Evolutionary conservation across 2,113 vertebrate species (phyloP).

Genomic region (Globicephala melas): DNA sequence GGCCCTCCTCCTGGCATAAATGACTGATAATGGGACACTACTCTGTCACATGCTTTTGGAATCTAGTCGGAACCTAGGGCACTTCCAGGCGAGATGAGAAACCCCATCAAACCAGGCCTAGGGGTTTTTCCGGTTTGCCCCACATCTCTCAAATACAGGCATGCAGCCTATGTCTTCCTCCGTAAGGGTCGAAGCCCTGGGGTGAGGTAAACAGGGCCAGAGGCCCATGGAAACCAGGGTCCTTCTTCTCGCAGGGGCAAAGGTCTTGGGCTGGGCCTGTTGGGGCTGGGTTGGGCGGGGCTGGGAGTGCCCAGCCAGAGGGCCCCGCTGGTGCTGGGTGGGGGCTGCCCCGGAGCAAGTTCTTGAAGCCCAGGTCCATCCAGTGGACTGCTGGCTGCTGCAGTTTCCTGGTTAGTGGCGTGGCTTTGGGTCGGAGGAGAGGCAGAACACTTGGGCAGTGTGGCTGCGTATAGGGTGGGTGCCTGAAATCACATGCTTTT

Average conservation of each 20-base stretch:
- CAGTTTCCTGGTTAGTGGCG: neutral
- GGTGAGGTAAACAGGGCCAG: neutral
- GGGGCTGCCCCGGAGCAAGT: neutral
- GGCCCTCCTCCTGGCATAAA: neutral
- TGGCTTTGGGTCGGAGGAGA: neutral
- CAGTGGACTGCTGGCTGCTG: neutral
- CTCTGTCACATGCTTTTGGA: neutral
- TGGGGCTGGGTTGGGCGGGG: constrained; percentile 25
- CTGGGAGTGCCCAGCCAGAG: constrained; percentile 44
- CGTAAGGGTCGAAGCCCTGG: neutral
- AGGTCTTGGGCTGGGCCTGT: constrained; percentile 50
- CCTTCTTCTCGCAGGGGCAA: constrained; percentile 45
- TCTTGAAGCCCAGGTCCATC: neutral
- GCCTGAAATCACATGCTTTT: neutral
- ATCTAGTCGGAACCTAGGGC: neutral
- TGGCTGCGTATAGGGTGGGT: neutral
- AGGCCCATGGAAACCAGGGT: constrained; percentile 36
- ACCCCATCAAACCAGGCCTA: neutral
- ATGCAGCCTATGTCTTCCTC: neutral
- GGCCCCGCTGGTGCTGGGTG: neutral
- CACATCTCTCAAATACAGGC: neutral
- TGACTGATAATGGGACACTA: neutral
- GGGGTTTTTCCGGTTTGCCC: neutral
- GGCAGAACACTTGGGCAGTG: no score
- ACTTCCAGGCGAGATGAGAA: neutral